A percentile compares a stretch with the other conserved stretches of the same genome.
These are phyloP conservation scores for Myathropa florea DNA, from an alignment of 2,888 invertebrate genomes.

Conservation along the genomic window DNA sequence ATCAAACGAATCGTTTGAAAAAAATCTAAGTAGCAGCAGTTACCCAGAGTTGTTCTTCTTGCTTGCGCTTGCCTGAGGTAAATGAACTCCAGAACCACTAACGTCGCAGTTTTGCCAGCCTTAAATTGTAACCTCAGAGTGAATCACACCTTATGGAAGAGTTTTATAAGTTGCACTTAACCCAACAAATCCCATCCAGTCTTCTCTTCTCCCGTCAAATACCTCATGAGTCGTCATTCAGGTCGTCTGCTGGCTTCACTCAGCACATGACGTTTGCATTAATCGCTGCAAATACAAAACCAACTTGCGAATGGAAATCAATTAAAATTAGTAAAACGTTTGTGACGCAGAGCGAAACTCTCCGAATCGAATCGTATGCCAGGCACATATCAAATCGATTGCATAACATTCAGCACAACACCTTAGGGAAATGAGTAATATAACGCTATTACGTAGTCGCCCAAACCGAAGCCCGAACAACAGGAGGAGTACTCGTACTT, in stretches of 20 bases:
- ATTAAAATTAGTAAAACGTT: not conserved
- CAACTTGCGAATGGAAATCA: not conserved
- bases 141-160: too few relatives aligned
- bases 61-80: too few relatives aligned
- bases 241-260: not conserved
- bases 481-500: not conserved
- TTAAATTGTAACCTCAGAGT: too few relatives aligned
- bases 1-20: too few relatives aligned
- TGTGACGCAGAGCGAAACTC: too few relatives aligned
- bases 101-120: too few relatives aligned
- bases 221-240: not conserved
- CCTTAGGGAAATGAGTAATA: conserved; percentile 14
- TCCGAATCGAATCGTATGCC: not conserved
- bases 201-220: too few relatives aligned
- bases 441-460: conserved; percentile 17
- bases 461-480: not conserved
- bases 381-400: conserved; percentile 12
- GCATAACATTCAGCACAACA: conserved; percentile 7
- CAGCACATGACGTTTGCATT: not conserved
- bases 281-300: not conserved
- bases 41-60: too few relatives aligned
- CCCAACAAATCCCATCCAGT: too few relatives aligned
- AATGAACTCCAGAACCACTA: too few relatives aligned
- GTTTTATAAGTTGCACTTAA: too few relatives aligned
- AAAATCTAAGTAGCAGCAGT: too few relatives aligned